These are phyloP conservation scores for Phyllotreta striolata DNA, from an alignment of 2,888 invertebrate species.

Conservation along the genomic window DNA sequence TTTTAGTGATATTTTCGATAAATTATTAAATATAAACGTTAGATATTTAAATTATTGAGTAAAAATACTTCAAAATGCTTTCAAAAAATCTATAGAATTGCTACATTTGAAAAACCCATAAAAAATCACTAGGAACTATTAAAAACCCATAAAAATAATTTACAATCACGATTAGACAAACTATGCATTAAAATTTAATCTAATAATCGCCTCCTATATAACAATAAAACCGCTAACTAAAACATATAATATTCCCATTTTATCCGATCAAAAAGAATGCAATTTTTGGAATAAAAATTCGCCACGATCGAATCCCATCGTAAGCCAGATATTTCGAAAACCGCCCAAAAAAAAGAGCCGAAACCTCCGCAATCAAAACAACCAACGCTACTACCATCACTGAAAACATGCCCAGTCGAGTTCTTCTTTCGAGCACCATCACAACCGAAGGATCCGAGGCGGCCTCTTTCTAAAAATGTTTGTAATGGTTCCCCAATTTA, in stretches of 20 bases:
- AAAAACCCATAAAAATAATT: too few relatives aligned
- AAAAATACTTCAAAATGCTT: too few relatives aligned
- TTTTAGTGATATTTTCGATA: too few relatives aligned
- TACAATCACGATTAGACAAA: too few relatives aligned
- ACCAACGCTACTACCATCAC: conserved; percentile 55
- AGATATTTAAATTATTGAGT: too few relatives aligned
- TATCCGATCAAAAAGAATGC: conserved; percentile 3
- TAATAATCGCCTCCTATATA: too few relatives aligned
- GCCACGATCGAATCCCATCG: conserved; percentile 7
- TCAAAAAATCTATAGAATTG: too few relatives aligned
- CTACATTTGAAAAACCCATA: too few relatives aligned
- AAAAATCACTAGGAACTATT: too few relatives aligned
- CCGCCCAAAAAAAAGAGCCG: conserved; percentile 46
- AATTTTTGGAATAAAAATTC: conserved; percentile 5
- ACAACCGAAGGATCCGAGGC: conserved; percentile 40
- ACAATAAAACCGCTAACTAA: neutral
- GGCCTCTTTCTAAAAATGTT: conserved; percentile 55
- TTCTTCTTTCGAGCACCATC: conserved; percentile 32
- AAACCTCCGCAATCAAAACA: conserved; percentile 57
- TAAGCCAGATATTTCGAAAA: conserved; percentile 31
- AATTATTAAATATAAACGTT: too few relatives aligned
- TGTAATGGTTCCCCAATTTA: conserved; percentile 59
- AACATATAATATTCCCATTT: too few relatives aligned
- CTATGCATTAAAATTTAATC: too few relatives aligned
- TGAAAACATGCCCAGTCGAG: conserved; percentile 53